phyloP scores from a whole-genome alignment of 2,888 invertebrate species.

The Platypus cylindrus region DNA sequence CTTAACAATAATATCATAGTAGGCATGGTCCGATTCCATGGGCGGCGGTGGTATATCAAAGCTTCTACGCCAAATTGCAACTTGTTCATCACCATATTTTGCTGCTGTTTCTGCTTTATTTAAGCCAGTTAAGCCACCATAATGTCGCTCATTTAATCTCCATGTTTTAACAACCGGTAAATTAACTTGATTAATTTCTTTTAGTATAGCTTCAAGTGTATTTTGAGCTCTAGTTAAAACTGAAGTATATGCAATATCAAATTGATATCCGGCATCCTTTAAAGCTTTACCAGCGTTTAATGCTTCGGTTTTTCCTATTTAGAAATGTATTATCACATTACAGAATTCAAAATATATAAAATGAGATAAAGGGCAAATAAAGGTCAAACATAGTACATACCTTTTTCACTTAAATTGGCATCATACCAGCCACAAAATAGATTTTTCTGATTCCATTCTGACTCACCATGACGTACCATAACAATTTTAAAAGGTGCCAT shows the following conservation, averaged over 20 bases:
- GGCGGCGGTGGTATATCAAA: conserved; percentile 77
- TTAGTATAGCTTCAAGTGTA: conserved; percentile 44
- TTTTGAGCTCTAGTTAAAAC: conserved; percentile 49
- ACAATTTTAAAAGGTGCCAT: conserved; percentile 42
- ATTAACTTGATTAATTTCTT: conserved; percentile 43
- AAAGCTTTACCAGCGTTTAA: conserved; percentile 47
- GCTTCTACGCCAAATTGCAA: conserved; percentile 80
- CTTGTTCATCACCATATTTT: conserved; percentile 54
- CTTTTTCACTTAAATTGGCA: conserved; percentile 46
- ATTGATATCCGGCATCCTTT: conserved; percentile 42
- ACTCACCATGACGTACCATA: conserved; percentile 53
- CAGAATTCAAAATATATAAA: conserved; percentile 10
- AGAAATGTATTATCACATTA: conserved; percentile 4
- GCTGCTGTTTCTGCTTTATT: conserved; percentile 55
- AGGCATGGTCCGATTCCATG: conserved; percentile 67
- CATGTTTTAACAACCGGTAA: conserved; percentile 45
- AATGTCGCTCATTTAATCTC: conserved; percentile 53
- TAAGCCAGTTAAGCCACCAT: conserved; percentile 53
- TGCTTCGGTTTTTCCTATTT: conserved; percentile 46
- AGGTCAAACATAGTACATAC: conserved; percentile 27
- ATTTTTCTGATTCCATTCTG: conserved; percentile 51
- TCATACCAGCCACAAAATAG: conserved; percentile 53
- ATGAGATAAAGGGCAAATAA: conserved; percentile 19
- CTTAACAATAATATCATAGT: conserved; percentile 65
- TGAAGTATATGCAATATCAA: conserved; percentile 51